A percentile compares a stretch with the other conserved stretches of the same genome.
phyloP scores from a whole-genome alignment of 1,140 invertebrate species.

The Ips typographus region DNA sequence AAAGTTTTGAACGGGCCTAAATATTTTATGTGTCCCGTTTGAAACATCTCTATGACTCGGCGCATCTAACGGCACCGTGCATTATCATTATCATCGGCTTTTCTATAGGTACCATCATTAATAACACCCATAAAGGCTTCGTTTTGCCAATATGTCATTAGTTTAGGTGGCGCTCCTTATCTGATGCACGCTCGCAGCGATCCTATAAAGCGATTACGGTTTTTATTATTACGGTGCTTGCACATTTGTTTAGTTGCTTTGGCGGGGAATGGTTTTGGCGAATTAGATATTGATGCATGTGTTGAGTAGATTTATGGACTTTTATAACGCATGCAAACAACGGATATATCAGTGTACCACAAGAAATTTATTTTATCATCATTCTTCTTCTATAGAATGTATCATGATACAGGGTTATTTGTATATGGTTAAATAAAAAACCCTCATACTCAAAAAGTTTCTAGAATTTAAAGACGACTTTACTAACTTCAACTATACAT shows the following conservation, averaged over 20 bases:
- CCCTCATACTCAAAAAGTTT: too few relatives aligned
- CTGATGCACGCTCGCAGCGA: constrained; percentile 29
- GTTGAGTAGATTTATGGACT: too few relatives aligned
- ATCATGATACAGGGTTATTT: too few relatives aligned
- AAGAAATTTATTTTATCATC: too few relatives aligned
- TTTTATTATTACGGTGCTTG: constrained; percentile 25
- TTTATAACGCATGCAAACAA: too few relatives aligned
- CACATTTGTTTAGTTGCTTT: background rate
- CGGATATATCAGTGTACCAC: too few relatives aligned
- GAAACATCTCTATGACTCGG: background rate
- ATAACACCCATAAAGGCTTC: constrained; percentile 25
- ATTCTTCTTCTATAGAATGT: too few relatives aligned
- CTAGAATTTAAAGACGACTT: too few relatives aligned
- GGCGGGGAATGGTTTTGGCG: too few relatives aligned
- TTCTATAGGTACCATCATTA: constrained; percentile 19
- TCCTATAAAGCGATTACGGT: constrained; percentile 21
- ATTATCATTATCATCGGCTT: constrained; percentile 10
- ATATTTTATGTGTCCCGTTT: background rate
- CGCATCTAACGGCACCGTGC: constrained; percentile 15
- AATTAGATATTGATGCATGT: too few relatives aligned
- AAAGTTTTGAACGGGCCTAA: background rate
- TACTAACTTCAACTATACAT: too few relatives aligned
- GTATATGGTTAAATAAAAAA: too few relatives aligned
- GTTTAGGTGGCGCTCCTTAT: constrained; percentile 28
- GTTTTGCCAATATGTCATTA: constrained; percentile 35